Base-by-base conservation (phyloP, 2,797 vertebrate species). In the Mionectes olivaceus region DNA sequence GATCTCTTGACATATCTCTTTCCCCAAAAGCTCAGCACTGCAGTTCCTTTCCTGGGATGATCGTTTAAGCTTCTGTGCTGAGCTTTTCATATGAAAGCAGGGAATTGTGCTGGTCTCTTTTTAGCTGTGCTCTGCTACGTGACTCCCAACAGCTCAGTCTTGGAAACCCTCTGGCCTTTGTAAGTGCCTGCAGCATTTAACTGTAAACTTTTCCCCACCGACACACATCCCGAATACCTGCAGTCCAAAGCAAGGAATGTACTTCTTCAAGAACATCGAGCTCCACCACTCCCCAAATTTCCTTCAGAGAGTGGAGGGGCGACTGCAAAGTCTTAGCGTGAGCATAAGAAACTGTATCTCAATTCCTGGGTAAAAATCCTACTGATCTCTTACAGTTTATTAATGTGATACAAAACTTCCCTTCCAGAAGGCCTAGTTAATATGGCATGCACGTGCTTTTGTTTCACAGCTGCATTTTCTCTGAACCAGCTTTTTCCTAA, bases 401-500 rank as follows among this genome's bases (percentile, higher is more conserved):
- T 86, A 78, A 91, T 47, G 33, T n/a, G 35, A 77, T 73, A 75
- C 27, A 73, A 79, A 95, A 93, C 70, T 64, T 91, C 44, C 67
- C 16, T 74, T 90, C 87, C 52, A 83, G 81, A 73, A 75, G 91
- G 79, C 1, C 53, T 8, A 65, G 76, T 32, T 83, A 95, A 83
- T 53, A 21, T 44, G 53, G 67, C 43, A 74, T 52, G 50, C n/a
- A 93, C 67, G 52, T 92, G 71, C 65, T 92, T 95, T 79, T 95
- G 55, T 92, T 95, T 69, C 80, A 71, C 93, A 61, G 87, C 53
- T 47, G 49, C 76, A 11, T 89, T 96, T 90, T 75, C 71, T 95
- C 74, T 87, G 95, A 96, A 96, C 44, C 93, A 95, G 93, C 71
- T 86, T 95, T 89, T 70, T 79, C 93, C 64, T 93, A 90, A 94